phyloP scores from a whole-genome alignment of 2,113 vertebrate genomes.

The Campylomormyrus tamandua region DNA sequence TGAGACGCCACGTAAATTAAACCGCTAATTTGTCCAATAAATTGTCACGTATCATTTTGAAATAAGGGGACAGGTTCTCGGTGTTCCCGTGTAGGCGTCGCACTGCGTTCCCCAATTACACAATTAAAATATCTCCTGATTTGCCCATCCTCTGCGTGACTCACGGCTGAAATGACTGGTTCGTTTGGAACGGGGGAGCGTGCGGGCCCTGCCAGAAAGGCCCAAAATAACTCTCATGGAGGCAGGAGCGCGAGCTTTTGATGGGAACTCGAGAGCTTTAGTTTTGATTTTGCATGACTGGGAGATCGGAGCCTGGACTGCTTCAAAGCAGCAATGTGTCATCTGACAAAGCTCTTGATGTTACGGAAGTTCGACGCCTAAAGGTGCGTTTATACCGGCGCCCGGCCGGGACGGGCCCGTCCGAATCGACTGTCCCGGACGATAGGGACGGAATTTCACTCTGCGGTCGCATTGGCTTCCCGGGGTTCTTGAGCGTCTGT shows the following conservation, averaged over 20 bases:
- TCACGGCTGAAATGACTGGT: background rate
- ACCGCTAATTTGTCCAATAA: conserved; percentile 8
- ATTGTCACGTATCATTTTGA: background rate
- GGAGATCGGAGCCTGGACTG: background rate
- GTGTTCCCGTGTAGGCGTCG: background rate
- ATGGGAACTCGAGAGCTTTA: background rate
- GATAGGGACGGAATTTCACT: background rate
- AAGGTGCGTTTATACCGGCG: background rate
- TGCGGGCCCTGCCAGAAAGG: background rate
- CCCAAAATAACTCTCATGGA: background rate
- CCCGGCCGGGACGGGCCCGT: background rate
- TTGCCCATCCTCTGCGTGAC: background rate
- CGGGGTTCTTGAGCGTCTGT: background rate
- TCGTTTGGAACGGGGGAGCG: background rate
- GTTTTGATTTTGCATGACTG: background rate
- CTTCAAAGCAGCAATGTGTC: background rate
- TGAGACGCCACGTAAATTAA: background rate
- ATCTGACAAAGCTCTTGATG: too few relatives aligned
- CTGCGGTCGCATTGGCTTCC: background rate
- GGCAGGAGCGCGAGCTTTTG: background rate
- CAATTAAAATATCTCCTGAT: background rate
- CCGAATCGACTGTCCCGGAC: background rate
- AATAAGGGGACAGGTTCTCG: too few relatives aligned
- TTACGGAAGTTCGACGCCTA: background rate
- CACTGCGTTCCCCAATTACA: background rate